These are phyloP conservation scores for Tetheella fluctuosa DNA, from an alignment of 2,888 invertebrate genomes.

Conservation along the genomic window DNA sequence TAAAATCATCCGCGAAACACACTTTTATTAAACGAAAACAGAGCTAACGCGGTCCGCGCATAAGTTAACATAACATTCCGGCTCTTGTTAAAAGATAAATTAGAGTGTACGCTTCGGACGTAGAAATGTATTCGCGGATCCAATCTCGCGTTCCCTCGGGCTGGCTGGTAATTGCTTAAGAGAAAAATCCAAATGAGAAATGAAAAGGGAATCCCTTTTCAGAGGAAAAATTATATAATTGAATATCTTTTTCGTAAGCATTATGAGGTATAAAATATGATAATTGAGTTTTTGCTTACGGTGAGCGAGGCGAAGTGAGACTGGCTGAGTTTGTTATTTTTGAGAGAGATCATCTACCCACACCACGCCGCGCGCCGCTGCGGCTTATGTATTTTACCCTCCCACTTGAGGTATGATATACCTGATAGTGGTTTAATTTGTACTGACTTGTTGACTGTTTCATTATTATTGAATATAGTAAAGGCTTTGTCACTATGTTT, in stretches of 20 bases:
- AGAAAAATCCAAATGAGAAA: constrained; percentile 85
- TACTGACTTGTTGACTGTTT: background rate
- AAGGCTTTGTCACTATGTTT: background rate
- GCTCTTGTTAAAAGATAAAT: constrained; percentile 78
- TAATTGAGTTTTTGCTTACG: constrained; percentile 80
- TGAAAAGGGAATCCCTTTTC: constrained; percentile 82
- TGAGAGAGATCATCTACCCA: constrained; percentile 34
- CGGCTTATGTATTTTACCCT: background rate
- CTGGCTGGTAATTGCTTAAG: constrained; percentile 80
- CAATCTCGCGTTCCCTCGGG: constrained; percentile 72
- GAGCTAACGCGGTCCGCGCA: constrained; percentile 66
- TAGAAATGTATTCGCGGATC: constrained; percentile 65
- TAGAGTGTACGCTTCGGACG: constrained; percentile 64
- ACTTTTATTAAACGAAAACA: constrained; percentile 78
- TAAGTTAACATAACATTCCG: constrained; percentile 76
- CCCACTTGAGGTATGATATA: background rate
- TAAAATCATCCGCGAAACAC: constrained; percentile 71
- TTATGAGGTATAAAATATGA: constrained; percentile 84
- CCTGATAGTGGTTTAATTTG: background rate
- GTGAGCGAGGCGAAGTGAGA: constrained; percentile 53
- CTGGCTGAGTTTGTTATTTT: constrained; percentile 33
- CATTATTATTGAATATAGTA: background rate
- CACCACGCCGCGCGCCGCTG: background rate
- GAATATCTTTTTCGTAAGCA: constrained; percentile 82
- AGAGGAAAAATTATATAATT: constrained; percentile 83